Evolutionary conservation across 2,888 invertebrate species (phyloP), one percentile per base, ranked within the genome.

Genomic region (Aphrophora alni): DNA sequence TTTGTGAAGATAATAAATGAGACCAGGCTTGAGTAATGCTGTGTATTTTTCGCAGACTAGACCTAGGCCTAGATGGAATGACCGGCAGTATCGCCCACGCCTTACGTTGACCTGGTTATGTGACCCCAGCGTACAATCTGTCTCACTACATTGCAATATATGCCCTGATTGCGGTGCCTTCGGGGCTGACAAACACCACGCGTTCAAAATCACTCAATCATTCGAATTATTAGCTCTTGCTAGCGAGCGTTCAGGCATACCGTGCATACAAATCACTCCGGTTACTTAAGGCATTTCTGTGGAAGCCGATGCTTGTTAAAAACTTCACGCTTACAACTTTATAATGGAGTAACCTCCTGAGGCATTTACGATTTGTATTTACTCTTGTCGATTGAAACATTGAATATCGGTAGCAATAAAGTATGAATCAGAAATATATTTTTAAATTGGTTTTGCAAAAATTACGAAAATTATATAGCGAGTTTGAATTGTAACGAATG

Each of bases 61-160:
- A 59, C 59, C 59, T 59, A 59, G 59, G 59, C 59, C 59, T 59
- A 59, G 59, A 59, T 59, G 59, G 21, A 59, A 59, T 59, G 59
- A 59, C 59, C 59, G 59, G 59, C 59, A n/a, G 59, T 59, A 59
- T 59, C 59, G 59, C 59, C 59, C 59, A 59, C 59, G 59, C 59
- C 59, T 59, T 21, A 59, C 59, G 59, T n/a, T 59, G 59, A 59
- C 59, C 59, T 21, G 59, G 59, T 59, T 59, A 59, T 21, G 59
- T 21, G 59, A 59, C 59, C 59, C 59, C 59, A 59, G 59, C 33
- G 33, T 21, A 59, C 59, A 59, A 59, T 59, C 59, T 59, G 59
- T 59, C 59, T 59, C 59, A 21, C 4, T 2, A 59, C 59, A 21
- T 59, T 59, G 59, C 59, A 59, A 59, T 59, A 59, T 59, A 59